These are phyloP conservation scores for Phallusia fumigata DNA, from an alignment of 23 tunicate species.

Conservation along the genomic window DNA sequence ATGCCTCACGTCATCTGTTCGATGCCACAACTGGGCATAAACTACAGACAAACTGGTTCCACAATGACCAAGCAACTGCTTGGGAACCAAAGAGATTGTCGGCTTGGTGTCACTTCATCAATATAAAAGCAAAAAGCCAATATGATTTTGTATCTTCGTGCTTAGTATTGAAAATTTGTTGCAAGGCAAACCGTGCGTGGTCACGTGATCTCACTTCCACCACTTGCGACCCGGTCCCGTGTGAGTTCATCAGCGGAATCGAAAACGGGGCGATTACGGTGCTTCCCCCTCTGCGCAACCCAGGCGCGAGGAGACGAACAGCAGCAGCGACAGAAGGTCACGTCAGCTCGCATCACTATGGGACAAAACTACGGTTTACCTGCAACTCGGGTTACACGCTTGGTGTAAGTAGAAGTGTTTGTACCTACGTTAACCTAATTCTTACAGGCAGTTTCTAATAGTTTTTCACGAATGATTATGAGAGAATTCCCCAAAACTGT, in stretches of 20 bases:
- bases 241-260: slow-evolving; percentile 29
- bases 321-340: neutral
- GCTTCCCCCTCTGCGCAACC: slow-evolving; percentile 24
- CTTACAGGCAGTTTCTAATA: neutral
- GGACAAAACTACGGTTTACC: slow-evolving; percentile 27
- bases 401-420: slow-evolving; percentile 7
- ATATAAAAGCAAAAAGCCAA: too few relatives aligned
- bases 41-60: too few relatives aligned
- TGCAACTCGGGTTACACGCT: slow-evolving; percentile 37
- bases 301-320: neutral
- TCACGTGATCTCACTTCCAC: slow-evolving; percentile 23
- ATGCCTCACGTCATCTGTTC: too few relatives aligned
- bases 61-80: too few relatives aligned
- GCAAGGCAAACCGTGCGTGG: slow-evolving; percentile 54
- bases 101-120: too few relatives aligned
- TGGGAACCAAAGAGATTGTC: too few relatives aligned
- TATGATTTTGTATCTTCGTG: too few relatives aligned
- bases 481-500: too few relatives aligned
- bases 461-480: too few relatives aligned
- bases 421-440: neutral
- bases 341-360: neutral
- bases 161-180: too few relatives aligned
- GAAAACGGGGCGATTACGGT: slow-evolving; percentile 28
- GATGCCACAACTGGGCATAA: too few relatives aligned
- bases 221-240: slow-evolving; percentile 26